A percentile compares a stretch with the other conserved stretches of the same genome.
Conservation (phyloP, 2,113 vertebrate species). For the Sebastes schlegelii region DNA sequence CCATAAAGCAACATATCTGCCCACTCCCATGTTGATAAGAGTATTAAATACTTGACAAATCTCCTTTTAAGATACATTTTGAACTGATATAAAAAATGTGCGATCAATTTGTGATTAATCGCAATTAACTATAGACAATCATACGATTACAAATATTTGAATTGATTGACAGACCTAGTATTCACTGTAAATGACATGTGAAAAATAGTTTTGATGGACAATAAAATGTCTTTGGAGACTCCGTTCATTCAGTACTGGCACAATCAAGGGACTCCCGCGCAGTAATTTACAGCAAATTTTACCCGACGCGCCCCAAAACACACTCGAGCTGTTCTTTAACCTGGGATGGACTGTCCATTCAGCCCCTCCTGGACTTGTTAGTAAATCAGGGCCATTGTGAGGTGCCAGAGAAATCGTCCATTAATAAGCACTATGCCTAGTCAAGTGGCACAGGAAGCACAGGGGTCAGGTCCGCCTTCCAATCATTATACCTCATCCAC, state of each 20-base stretch:
- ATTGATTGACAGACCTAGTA: no score
- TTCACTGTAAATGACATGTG: conserved; percentile 20
- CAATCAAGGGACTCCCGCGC: conserved; percentile 4
- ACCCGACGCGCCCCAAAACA: conserved; percentile 15
- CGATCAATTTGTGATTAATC: no score
- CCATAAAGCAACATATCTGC: no score
- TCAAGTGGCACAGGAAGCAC: conserved; percentile 74
- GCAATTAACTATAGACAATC: no score
- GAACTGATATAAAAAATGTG: no score
- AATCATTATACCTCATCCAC: conserved; percentile 75
- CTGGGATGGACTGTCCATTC: conserved; percentile 26
- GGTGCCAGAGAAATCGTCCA: conserved; percentile 69
- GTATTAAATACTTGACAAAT: no score
- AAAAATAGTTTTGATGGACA: conserved; percentile 28
- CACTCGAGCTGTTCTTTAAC: conserved; percentile 44
- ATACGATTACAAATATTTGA: no score
- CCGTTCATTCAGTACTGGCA: not conserved
- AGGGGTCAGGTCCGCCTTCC: conserved; percentile 73
- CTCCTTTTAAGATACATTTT: no score
- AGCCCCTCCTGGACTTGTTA: conserved; percentile 51
- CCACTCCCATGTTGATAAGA: no score
- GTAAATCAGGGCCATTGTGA: conserved; percentile 70
- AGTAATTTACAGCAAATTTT: conserved; percentile 53
- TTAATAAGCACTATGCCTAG: conserved; percentile 78
- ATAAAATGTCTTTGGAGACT: conserved; percentile 14